phyloP scores from a whole-genome alignment of 2,888 invertebrate genomes.

The Dasysyrphus tricinctus region DNA sequence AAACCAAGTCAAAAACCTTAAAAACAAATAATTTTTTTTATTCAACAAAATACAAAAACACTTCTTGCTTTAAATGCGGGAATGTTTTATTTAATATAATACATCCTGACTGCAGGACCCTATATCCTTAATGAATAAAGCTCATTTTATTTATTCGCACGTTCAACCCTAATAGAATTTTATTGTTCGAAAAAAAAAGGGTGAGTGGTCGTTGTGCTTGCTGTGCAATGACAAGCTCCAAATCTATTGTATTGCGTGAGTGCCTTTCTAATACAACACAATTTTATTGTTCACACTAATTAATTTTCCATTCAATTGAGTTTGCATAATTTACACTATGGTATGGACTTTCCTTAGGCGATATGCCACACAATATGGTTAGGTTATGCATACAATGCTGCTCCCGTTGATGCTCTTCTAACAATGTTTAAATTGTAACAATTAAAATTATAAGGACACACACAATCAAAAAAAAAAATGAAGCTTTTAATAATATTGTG shows the following conservation, averaged over 20 bases:
- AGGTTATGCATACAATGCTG: slow-evolving; percentile 3
- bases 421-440: slow-evolving; percentile 48
- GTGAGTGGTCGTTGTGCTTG: slow-evolving; percentile 1
- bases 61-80: slow-evolving; percentile 6
- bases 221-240: slow-evolving; percentile 33
- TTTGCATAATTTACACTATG: slow-evolving; percentile 64
- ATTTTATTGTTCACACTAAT: slow-evolving; percentile 68
- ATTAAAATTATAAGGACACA: slow-evolving; percentile 36
- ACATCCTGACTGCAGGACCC: slow-evolving; percentile 22
- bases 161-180: slow-evolving; percentile 40
- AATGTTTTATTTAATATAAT: neutral
- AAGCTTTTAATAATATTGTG: slow-evolving; percentile 55
- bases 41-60: neutral
- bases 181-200: slow-evolving; percentile 5
- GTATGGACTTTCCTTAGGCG: slow-evolving; percentile 17
- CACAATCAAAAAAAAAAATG: neutral
- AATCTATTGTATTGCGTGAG: slow-evolving; percentile 41
- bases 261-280: slow-evolving; percentile 38
- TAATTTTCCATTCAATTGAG: slow-evolving; percentile 66
- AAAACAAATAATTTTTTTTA: neutral
- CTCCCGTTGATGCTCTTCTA: slow-evolving; percentile 3
- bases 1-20: slow-evolving; percentile 5
- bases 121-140: slow-evolving; percentile 2
- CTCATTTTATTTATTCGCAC: slow-evolving; percentile 37
- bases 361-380: neutral